Evolutionary conservation across 2,888 invertebrate species (phyloP), one percentile per base, ranked within the genome.

Genomic region (Panopea generosa): DNA sequence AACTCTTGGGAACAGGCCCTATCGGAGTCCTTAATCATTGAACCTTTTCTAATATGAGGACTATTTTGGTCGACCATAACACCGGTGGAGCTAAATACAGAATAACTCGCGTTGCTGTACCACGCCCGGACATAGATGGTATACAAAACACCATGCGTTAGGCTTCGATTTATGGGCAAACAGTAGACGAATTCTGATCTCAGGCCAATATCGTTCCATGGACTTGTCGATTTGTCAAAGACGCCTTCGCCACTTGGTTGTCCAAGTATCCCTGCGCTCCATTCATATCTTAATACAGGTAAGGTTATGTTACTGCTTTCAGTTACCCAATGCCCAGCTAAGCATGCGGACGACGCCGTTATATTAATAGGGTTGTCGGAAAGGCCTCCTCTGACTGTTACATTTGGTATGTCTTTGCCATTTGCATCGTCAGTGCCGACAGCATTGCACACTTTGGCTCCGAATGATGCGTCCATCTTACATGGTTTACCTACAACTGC

Each of bases 121-220:
- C 86, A 86, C 1, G 70, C 75, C 43, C 73, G 66, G 0, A 84
- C 75, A 55, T 84, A 82, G 2, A 77, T 53, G 9, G 73, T 29
- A 49, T 86, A 86, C 0, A 49, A 14, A 11, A 53, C 45, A 2
- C 65, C 67, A 38, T 77, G 70, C 14, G 22, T 26, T 0, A 86
- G 55, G 7, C 53, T 14, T 16, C 47, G 52, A 2, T 52, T 56
- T 7, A 9, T 11, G 2, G 78, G 76, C 20, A 83, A 45, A 52
- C 86, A 86, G 55, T 79, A 60, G 7, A 72, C 45, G 2, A 66
- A 40, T 1, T 63, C 33, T 9, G 38, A 56, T 29, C 53, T 11
- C 7, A 49, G 52, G 18, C 85, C 82, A 26, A 79, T 57, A 57
- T 84, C 84, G 29, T 69, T 57, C 86, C 85, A 86, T 1, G 68